Percentiles rank a stretch among this genome's conserved stretches.
phyloP scores from a whole-genome alignment of 2,797 vertebrate genomes.

The Limnodromus scolopaceus region DNA sequence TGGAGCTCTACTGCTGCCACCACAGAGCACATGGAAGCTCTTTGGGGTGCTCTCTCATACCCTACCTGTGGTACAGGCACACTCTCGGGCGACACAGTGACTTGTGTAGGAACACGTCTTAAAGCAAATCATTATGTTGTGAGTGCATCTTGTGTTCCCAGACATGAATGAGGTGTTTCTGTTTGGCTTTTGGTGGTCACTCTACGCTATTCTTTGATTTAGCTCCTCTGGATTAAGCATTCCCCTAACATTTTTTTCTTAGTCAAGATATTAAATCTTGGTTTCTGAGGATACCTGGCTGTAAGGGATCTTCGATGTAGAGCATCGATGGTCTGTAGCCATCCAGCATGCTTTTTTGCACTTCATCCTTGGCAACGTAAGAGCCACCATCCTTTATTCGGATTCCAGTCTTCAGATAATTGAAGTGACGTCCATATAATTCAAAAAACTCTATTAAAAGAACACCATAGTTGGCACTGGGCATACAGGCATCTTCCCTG shows the following conservation, averaged over 20 bases:
- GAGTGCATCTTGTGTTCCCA: neutral
- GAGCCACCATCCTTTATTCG: conserved; percentile 97
- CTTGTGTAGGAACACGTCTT: neutral
- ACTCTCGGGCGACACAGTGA: rapidly evolving
- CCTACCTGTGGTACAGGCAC: neutral
- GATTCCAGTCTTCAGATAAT: conserved; percentile 98
- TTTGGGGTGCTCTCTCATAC: rapidly evolving
- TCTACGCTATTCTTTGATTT: neutral
- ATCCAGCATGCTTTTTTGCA: conserved; percentile 96
- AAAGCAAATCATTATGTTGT: neutral
- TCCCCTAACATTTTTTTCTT: neutral
- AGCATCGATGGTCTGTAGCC: conserved; percentile 98
- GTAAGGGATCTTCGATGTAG: conserved; percentile 96
- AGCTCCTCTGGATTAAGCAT: neutral
- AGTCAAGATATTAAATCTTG: neutral
- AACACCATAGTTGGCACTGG: conserved; percentile 94
- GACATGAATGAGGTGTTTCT: neutral
- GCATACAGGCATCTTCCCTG: conserved; percentile 91
- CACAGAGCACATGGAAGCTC: neutral
- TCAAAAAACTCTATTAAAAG: conserved; percentile 99
- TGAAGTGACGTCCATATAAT: conserved; percentile 97
- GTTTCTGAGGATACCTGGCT: conserved; percentile 85
- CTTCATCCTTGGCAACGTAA: conserved; percentile 97
- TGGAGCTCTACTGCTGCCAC: neutral
- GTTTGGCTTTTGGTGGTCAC: neutral